phyloP scores from a whole-genome alignment of 1,140 invertebrate genomes.

The Habropoda laboriosa region DNA sequence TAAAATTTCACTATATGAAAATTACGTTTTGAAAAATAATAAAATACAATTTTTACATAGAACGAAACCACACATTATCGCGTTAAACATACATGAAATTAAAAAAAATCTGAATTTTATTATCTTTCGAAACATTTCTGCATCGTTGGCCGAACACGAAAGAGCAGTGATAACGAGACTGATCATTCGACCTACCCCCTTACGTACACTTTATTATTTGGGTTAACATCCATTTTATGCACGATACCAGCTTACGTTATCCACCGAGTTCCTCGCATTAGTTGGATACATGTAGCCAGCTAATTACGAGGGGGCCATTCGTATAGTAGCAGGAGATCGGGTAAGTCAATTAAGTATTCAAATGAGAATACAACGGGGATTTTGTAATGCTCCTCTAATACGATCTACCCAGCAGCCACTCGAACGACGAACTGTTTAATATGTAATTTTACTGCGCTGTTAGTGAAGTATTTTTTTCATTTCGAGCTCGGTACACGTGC shows the following conservation, averaged over 20 bases:
- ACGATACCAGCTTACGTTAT: neutral
- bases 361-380: slow-evolving; percentile 19
- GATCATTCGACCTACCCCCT: neutral
- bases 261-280: neutral
- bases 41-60: no score
- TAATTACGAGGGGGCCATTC: neutral
- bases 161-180: neutral
- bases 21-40: no score
- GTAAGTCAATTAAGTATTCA: slow-evolving; percentile 31
- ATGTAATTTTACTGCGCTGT: no score
- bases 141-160: neutral
- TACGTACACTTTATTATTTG: neutral
- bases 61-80: no score
- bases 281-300: neutral
- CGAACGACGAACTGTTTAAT: neutral
- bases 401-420: neutral
- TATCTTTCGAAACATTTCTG: neutral
- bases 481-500: no score
- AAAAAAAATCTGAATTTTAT: no score
- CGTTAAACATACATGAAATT: no score
- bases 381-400: neutral
- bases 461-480: no score
- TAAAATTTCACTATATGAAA: no score
- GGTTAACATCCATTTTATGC: slow-evolving; percentile 18
- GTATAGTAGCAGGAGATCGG: neutral